phyloP scores from a whole-genome alignment of 2,113 vertebrate genomes.

The Pelecanus crispus region DNA sequence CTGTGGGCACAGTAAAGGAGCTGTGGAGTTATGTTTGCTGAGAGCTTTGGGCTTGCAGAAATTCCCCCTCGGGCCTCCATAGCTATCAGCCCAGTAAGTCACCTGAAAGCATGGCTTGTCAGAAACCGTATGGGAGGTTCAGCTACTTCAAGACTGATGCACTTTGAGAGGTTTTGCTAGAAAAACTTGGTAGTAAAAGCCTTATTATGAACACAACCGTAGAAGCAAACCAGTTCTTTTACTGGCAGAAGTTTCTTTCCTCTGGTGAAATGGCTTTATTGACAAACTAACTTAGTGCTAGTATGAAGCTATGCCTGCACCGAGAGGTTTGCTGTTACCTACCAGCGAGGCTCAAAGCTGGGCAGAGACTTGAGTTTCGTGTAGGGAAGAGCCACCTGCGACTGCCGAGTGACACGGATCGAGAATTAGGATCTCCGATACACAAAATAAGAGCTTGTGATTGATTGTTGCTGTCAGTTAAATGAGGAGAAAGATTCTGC shows the following conservation, averaged over 20 bases:
- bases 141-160: not conserved
- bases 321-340: not conserved
- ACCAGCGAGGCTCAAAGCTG: not conserved
- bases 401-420: not conserved
- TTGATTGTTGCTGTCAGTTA: not conserved
- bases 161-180: not conserved
- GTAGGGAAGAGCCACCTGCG: not conserved
- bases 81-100: not conserved
- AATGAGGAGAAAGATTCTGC: not conserved
- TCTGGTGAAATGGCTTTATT: not conserved
- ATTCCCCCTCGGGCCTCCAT: not conserved
- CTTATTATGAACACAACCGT: not conserved
- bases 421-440: not conserved
- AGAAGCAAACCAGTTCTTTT: not conserved
- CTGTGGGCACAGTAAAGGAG: not conserved
- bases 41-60: not conserved
- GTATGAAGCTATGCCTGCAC: not conserved
- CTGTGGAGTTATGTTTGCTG: not conserved
- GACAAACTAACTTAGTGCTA: not conserved
- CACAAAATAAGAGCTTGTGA: conserved; percentile 1
- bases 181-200: not conserved
- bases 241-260: not conserved
- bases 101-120: not conserved
- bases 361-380: not conserved
- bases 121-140: accelerated